phyloP scores from a whole-genome alignment of 1,140 invertebrate species.

The Penaeus chinensis region DNA sequence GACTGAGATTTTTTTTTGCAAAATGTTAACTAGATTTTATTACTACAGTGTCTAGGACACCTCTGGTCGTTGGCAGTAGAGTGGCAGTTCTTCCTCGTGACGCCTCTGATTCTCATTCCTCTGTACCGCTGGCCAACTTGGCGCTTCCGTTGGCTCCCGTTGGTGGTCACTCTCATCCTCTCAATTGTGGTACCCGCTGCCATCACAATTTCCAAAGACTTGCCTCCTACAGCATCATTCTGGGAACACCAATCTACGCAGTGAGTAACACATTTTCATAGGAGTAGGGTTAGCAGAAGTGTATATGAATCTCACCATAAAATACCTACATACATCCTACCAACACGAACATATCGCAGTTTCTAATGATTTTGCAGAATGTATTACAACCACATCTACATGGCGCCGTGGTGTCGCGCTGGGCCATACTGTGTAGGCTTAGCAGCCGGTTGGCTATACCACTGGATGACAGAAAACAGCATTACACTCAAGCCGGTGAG shows the following conservation, averaged over 20 bases:
- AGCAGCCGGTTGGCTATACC: constrained; percentile 29
- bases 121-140: constrained; percentile 33
- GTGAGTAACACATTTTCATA: neutral
- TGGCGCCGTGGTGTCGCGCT: constrained; percentile 45
- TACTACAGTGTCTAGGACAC: constrained; percentile 47
- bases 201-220: constrained; percentile 25
- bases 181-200: constrained; percentile 25
- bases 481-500: constrained; percentile 30
- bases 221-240: constrained; percentile 35
- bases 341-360: no score
- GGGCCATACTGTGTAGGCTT: constrained; percentile 45
- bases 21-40: neutral
- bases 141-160: constrained; percentile 36
- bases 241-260: constrained; percentile 10
- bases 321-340: neutral
- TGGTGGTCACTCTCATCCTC: constrained; percentile 4
- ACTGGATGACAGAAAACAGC: constrained; percentile 28
- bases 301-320: neutral
- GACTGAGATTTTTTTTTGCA: no score
- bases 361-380: neutral
- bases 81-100: constrained; percentile 48
- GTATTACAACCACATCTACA: constrained; percentile 43
- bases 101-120: constrained; percentile 38
- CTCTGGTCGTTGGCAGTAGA: constrained; percentile 52
- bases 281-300: neutral